Evolutionary conservation across 2,888 invertebrate species (phyloP).

Genomic region (Dryobota labecula): DNA sequence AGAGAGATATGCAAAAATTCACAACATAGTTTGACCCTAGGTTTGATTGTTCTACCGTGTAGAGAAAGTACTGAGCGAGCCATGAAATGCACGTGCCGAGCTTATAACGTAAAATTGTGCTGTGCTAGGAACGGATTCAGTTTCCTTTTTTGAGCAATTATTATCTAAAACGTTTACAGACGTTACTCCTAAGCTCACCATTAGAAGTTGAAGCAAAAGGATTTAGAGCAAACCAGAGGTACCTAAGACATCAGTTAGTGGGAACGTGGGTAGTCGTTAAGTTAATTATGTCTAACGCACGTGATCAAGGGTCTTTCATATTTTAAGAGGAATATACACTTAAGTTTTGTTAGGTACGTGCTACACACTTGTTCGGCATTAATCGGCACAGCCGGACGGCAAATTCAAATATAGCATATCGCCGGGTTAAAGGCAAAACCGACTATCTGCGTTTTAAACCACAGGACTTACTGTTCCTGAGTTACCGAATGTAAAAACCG

Average conservation of each 20-base stretch:
- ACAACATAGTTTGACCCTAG: conserved; percentile 80
- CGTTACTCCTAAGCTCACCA: conserved; percentile 19
- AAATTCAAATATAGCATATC: too few relatives aligned
- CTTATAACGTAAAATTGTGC: conserved; percentile 75
- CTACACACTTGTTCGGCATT: neutral
- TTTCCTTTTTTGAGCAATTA: conserved; percentile 82
- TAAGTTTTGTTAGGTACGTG: conserved; percentile 16
- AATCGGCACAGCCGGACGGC: too few relatives aligned
- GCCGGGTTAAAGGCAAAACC: too few relatives aligned
- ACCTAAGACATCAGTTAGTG: neutral
- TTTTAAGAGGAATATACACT: conserved; percentile 39
- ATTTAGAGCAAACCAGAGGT: conserved; percentile 26
- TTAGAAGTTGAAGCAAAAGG: conserved; percentile 34
- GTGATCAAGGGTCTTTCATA: conserved; percentile 31
- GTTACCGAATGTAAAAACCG: too few relatives aligned
- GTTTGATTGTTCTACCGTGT: conserved; percentile 40
- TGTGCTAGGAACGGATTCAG: conserved; percentile 78
- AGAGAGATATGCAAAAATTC: conserved; percentile 87
- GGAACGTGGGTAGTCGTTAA: neutral
- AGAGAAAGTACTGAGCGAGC: conserved; percentile 50
- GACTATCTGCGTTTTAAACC: too few relatives aligned
- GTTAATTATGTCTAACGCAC: conserved; percentile 6
- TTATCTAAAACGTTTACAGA: conserved; percentile 52
- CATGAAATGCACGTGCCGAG: conserved; percentile 50
- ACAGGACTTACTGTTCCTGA: too few relatives aligned